phyloP scores from a whole-genome alignment of 1,140 invertebrate genomes.

The Brachionus asplanchnoidis region DNA sequence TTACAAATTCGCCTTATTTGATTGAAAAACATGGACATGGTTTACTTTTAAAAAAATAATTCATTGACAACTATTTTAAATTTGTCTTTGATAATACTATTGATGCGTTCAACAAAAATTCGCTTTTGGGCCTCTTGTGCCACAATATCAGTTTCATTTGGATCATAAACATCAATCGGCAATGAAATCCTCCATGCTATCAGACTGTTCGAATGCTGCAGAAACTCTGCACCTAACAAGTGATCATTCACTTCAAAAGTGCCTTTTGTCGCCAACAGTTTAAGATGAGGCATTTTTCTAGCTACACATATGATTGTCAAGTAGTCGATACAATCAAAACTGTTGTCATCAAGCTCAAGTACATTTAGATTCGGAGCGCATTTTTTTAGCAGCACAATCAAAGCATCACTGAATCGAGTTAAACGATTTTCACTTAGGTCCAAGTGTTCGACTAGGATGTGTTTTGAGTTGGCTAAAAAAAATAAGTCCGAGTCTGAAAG shows the following conservation, averaged over 20 bases:
- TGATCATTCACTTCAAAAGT: conserved; percentile 41
- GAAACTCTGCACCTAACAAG: conserved; percentile 25
- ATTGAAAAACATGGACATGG: not conserved
- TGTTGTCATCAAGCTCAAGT: conserved; percentile 34
- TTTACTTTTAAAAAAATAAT: conserved; percentile 8
- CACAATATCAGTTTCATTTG: conserved; percentile 23
- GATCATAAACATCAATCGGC: conserved; percentile 36
- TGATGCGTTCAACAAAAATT: not conserved
- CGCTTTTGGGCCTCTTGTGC: conserved; percentile 21
- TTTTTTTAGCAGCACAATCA: conserved; percentile 40
- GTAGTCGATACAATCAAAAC: conserved; percentile 38
- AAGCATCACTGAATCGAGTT: not conserved
- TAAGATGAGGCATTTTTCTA: not conserved
- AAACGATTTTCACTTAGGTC: conserved; percentile 34
- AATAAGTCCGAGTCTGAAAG: conserved; percentile 23
- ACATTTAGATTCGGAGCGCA: conserved; percentile 23
- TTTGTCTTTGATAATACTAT: conserved; percentile 30
- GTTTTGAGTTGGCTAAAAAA: not conserved
- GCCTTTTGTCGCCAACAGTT: conserved; percentile 18
- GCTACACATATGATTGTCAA: conserved; percentile 23
- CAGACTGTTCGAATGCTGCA: conserved; percentile 9
- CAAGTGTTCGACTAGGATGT: conserved; percentile 15
- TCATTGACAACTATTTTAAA: conserved; percentile 41
- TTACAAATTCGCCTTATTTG: not conserved
- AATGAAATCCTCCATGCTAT: conserved; percentile 25